Evolutionary conservation across 2,888 invertebrate species (phyloP).

Genomic region (Actias luna): DNA sequence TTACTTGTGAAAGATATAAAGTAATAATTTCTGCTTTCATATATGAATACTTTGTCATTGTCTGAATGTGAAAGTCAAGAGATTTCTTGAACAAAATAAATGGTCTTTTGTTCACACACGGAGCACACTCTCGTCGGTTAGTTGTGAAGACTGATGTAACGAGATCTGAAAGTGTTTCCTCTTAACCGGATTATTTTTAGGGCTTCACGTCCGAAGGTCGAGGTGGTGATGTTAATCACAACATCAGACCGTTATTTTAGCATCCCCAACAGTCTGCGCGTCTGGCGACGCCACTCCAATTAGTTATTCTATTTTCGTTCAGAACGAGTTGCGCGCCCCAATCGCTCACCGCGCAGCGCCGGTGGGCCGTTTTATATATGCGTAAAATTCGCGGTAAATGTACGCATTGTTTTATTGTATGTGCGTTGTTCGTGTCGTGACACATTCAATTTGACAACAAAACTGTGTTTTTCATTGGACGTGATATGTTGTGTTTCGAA

Average conservation of each 20-base stretch:
- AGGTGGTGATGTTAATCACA: slow-evolving; percentile 44
- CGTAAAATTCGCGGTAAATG: slow-evolving; percentile 40
- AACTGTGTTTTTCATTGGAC: too few species aligned
- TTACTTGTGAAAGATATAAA: too few species aligned
- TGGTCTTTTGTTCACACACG: too few species aligned
- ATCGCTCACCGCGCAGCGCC: slow-evolving; percentile 35
- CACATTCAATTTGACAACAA: background rate
- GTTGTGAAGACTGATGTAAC: background rate
- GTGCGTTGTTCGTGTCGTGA: background rate
- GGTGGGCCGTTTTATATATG: slow-evolving; percentile 35
- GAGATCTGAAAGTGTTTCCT: slow-evolving; percentile 1
- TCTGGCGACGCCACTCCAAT: slow-evolving; percentile 63
- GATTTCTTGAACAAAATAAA: background rate
- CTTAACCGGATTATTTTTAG: slow-evolving; percentile 25
- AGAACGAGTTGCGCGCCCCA: slow-evolving; percentile 48
- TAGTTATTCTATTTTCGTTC: slow-evolving; percentile 71
- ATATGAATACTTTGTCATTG: background rate
- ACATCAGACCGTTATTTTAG: slow-evolving; percentile 59
- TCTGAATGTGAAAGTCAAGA: background rate
- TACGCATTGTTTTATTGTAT: slow-evolving; percentile 22
- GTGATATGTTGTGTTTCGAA: too few species aligned
- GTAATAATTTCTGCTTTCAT: too few species aligned
- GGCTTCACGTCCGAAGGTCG: slow-evolving; percentile 28
- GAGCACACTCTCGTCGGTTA: background rate
- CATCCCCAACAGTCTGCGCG: slow-evolving; percentile 68